Evolutionary conservation across 2,797 vertebrate genomes (phyloP).

Genomic region (Pipistrellus kuhlii): DNA sequence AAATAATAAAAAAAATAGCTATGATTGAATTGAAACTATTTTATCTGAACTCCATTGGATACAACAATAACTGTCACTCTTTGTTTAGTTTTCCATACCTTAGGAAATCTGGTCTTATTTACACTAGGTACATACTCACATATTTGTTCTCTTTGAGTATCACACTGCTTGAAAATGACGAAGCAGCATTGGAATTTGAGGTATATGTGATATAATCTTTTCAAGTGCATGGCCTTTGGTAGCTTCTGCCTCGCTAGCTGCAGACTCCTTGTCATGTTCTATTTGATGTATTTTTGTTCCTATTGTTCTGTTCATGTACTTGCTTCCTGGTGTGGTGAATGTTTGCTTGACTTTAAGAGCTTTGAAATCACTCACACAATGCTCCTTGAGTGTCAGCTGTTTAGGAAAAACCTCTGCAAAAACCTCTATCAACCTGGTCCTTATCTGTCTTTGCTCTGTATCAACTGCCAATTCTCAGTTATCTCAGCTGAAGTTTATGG

Average conservation of each 20-base stretch:
- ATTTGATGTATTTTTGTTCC: constrained; percentile 11
- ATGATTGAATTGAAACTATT: neutral
- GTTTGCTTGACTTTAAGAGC: neutral
- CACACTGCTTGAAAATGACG: constrained; percentile 27
- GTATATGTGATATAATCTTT: neutral
- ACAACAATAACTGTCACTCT: neutral
- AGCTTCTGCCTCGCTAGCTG: constrained; percentile 8
- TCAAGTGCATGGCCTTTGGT: neutral
- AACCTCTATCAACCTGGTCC: neutral
- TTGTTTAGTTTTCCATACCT: constrained; percentile 2
- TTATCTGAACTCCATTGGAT: neutral
- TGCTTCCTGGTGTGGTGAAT: neutral
- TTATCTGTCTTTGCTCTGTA: neutral
- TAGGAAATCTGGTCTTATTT: neutral
- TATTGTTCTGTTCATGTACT: constrained; percentile 44
- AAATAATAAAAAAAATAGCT: constrained; percentile 26
- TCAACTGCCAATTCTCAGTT: neutral
- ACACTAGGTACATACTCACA: neutral
- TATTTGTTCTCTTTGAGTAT: constrained; percentile 13
- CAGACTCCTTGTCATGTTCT: neutral
- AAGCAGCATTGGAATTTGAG: neutral
- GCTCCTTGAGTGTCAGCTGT: neutral
- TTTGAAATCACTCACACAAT: neutral
- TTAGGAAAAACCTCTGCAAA: neutral
- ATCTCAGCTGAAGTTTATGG: neutral